A percentile compares a stretch with the other conserved stretches of the same genome.
phyloP scores from a whole-genome alignment of 2,888 invertebrate genomes.

The Synanthedon tipuliformis region DNA sequence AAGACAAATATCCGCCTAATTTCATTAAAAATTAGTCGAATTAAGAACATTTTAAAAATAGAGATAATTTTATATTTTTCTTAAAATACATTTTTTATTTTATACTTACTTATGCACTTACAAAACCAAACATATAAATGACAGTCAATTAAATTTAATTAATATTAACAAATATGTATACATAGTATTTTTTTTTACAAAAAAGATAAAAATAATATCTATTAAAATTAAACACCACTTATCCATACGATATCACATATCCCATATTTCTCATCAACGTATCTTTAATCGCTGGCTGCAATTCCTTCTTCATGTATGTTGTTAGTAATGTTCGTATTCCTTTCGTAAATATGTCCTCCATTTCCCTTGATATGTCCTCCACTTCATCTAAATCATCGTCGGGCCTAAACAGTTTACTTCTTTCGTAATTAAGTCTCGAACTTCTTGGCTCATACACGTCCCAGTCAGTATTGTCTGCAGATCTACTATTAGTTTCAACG shows the following conservation, averaged over 20 bases:
- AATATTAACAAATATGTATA: too few relatives aligned
- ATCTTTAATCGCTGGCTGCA: slow-evolving; percentile 87
- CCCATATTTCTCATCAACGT: slow-evolving; percentile 90
- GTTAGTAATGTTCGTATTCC: slow-evolving; percentile 85
- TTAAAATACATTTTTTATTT: too few relatives aligned
- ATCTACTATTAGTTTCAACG: slow-evolving; percentile 22
- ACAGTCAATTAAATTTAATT: too few relatives aligned
- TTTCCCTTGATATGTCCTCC: slow-evolving; percentile 79
- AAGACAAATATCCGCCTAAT: too few relatives aligned
- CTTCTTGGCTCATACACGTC: slow-evolving; percentile 42
- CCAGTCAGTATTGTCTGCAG: slow-evolving; percentile 42
- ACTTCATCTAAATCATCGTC: slow-evolving; percentile 71
- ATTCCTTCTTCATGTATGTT: slow-evolving; percentile 84
- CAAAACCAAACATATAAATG: too few relatives aligned
- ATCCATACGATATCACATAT: slow-evolving; percentile 87
- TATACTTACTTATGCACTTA: too few relatives aligned
- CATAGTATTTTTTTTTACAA: too few relatives aligned
- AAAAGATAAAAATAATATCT: too few relatives aligned
- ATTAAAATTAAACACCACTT: too few relatives aligned
- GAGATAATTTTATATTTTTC: too few relatives aligned
- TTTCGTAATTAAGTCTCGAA: slow-evolving; percentile 47
- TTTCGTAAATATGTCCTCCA: slow-evolving; percentile 86
- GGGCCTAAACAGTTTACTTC: slow-evolving; percentile 58
- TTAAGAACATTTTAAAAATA: too few relatives aligned
- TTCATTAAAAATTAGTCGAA: too few relatives aligned